Conservation (phyloP, 2,113 vertebrate genomes). For the Strix aluco region DNA sequence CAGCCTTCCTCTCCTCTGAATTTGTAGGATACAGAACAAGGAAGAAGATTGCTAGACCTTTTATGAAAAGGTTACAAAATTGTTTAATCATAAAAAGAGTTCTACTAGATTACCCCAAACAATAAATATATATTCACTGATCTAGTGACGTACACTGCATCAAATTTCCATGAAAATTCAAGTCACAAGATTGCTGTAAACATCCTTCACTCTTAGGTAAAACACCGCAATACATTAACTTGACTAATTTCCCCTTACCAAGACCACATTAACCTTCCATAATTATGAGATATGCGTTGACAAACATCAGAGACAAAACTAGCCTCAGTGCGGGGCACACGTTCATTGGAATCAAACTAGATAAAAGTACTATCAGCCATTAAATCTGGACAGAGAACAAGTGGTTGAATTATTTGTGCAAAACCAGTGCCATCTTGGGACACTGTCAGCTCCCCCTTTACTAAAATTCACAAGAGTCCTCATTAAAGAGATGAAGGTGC, state of each 20-base stretch:
- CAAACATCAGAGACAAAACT: background rate
- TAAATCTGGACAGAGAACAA: background rate
- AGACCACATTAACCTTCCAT: background rate
- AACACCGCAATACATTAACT: background rate
- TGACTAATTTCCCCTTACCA: background rate
- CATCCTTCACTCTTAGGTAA: background rate
- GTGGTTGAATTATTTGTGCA: background rate
- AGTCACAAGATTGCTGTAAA: background rate
- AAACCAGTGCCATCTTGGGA: background rate
- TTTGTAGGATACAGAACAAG: background rate
- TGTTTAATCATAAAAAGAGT: background rate
- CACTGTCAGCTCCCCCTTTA: background rate
- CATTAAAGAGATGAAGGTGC: slow-evolving; percentile 15
- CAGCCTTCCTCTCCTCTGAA: background rate
- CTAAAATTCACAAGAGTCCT: slow-evolving; percentile 26
- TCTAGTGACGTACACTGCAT: background rate
- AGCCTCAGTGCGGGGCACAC: background rate
- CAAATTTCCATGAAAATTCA: background rate
- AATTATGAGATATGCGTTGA: background rate
- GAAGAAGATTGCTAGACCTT: background rate
- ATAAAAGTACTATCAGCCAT: background rate
- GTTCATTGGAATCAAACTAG: background rate
- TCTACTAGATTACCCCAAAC: background rate
- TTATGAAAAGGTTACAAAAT: background rate
- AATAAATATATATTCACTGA: background rate